A percentile compares a stretch with the other conserved stretches of the same genome.
These are phyloP conservation scores for Thripadectes ignobilis DNA, from an alignment of 2,797 vertebrate genomes.

Conservation along the genomic window DNA sequence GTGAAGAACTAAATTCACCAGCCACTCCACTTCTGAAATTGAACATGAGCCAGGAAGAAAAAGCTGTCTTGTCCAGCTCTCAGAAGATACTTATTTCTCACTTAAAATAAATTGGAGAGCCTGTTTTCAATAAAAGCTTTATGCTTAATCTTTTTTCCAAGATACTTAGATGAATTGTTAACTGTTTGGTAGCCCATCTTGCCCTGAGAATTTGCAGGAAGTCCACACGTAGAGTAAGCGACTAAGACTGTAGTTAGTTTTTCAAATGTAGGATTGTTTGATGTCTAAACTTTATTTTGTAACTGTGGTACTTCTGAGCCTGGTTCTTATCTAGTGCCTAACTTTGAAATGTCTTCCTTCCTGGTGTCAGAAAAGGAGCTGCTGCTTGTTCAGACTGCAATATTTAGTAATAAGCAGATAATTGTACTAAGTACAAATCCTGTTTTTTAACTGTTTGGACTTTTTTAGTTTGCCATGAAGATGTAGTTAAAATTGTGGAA, in stretches of 20 bases:
- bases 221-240: not conserved
- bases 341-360: not conserved
- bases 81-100: not conserved
- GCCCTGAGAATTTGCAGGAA: not conserved
- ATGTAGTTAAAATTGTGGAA: constrained; percentile 94
- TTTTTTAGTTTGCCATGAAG: constrained; percentile 88
- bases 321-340: not conserved
- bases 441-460: not conserved
- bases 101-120: not conserved
- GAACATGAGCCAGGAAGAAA: not conserved
- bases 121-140: not conserved
- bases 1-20: not conserved
- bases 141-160: not conserved
- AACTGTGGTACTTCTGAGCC: not conserved
- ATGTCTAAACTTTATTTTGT: not conserved
- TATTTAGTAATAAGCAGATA: not conserved
- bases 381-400: not conserved
- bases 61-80: not conserved
- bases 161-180: not conserved
- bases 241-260: not conserved
- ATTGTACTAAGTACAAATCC: not conserved
- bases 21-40: not conserved
- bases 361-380: not conserved
- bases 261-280: not conserved
- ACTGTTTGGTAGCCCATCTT: not conserved